Base-by-base conservation (phyloP, 2,797 vertebrate genomes). In the Argya squamiceps region DNA sequence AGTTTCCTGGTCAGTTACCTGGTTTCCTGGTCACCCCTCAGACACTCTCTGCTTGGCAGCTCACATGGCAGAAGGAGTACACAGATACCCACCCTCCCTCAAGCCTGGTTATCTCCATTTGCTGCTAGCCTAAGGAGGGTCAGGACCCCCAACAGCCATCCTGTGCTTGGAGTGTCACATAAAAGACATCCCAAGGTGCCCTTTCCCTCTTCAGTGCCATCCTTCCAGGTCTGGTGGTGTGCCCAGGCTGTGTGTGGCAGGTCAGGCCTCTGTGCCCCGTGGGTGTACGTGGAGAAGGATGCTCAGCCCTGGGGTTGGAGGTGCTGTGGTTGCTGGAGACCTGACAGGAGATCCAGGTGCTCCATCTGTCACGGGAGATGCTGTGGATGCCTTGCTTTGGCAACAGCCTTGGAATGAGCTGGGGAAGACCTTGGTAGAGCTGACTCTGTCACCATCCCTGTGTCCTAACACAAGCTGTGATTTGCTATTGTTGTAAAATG, bases 241-340 rank as follows among this genome's bases (percentile, higher is more conserved):
- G 43, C 6, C n/a, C 53, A 58, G 74, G 60, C 71, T 41, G 34
- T 46, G 43, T 4, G 0, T 3, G 55, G 27, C 15, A 27, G 44
- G 10, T n/a, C 0, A 0, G 29, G 22, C 21, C 11, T 41, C 49
- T 70, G 44, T 58, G 60, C 15, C 20, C 2, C 0, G 2, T 6
- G 17, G 9, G 4, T 16, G 34, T 44, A 30, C 20, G 0, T 8
- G 41, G 69, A 55, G 41, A 65, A 55, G 34, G 76, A 1, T 55
- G 63, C 46, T 55, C 10, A 24, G 32, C 26, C 24, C 64, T 15
- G 9, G 24, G 34, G 11, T 5, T 46, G 55, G 46, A 64, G 46
- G 74, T 64, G 46, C 29, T 1, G 4, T 46, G 60, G 39, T 47
- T 74, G 52, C 39, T 75, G 41, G 59, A 41, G 52, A 55, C 32